Base-by-base conservation (phyloP, 1,140 invertebrate genomes). In the Atta cephalotes region DNA sequence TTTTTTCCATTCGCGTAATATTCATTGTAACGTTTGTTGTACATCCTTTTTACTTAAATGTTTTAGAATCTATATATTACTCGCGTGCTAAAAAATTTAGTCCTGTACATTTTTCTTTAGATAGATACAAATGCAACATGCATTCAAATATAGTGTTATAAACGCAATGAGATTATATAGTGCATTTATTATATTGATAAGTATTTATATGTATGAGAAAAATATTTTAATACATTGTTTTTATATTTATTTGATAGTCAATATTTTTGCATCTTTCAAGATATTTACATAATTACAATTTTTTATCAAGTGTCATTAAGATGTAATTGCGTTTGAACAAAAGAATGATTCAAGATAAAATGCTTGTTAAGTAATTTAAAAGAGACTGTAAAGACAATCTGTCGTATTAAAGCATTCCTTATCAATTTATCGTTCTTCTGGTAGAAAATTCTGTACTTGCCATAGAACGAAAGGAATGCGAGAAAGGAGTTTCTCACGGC, bases 401-500 rank as follows among this genome's bases (percentile, higher is more conserved):
- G 18, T 72, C 35, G 79, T 60, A 72, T 58, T 82, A 58, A 72
- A 72, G 53, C 21, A 58, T 81, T 81, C 45, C 53, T 45, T 70
- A 70, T 81, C n/a, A 81, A 72, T 82, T 72, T 72, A 72, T 82
- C 25, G 80, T 14, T 82, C 5, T 56, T 21, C 14, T 66, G 31
- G 21, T 28, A 68, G 39, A 31, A 62, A 82, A 74, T 74, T 72
- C 21, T 62, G 25, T 35, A 62, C 53, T 82, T 60, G 65, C 51
- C 53, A 31, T 81, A 62, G 25, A 82, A 82, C 35, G 68, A 28
- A 39, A 35, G 51, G 53, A 72, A 72, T 60, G 21, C 25, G 39
- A 82, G 56, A 49, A 39, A 60, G 21, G 39, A 60, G 39, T 60
- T 21, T 51, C 39, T 63, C 18, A 5, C 53, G 51, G 35, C 39